phyloP scores from a whole-genome alignment of 2,797 vertebrate species.

The Nyctalus aviator region DNA sequence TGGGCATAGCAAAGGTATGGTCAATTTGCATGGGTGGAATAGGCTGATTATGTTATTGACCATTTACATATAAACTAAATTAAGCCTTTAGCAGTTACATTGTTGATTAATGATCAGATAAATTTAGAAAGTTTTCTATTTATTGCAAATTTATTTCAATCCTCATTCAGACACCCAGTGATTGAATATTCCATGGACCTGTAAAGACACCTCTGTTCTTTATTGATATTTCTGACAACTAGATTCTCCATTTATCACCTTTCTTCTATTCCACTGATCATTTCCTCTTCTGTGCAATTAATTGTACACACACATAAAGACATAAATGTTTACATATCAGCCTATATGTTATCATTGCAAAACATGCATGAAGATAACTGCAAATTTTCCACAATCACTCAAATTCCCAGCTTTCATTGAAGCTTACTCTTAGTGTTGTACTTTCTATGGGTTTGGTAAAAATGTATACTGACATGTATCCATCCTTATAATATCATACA shows the following conservation, averaged over 20 bases:
- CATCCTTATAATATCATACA: neutral
- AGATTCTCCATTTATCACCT: neutral
- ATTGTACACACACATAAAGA: neutral
- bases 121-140: conserved; percentile 26
- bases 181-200: neutral
- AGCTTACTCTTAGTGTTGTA: neutral
- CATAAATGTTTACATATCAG: neutral
- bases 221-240: neutral
- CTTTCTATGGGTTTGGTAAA: neutral
- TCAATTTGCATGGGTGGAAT: no score
- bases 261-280: neutral
- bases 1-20: no score
- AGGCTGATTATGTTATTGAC: neutral
- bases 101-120: neutral
- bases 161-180: neutral
- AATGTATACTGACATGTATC: neutral
- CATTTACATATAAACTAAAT: neutral
- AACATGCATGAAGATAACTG: neutral
- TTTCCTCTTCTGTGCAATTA: neutral
- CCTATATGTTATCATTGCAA: neutral
- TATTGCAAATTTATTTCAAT: neutral
- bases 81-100: neutral
- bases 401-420: neutral
- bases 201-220: neutral
- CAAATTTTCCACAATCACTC: neutral